Evolutionary conservation across 2,797 vertebrate genomes (phyloP).

Genomic region (Bradypus variegatus): DNA sequence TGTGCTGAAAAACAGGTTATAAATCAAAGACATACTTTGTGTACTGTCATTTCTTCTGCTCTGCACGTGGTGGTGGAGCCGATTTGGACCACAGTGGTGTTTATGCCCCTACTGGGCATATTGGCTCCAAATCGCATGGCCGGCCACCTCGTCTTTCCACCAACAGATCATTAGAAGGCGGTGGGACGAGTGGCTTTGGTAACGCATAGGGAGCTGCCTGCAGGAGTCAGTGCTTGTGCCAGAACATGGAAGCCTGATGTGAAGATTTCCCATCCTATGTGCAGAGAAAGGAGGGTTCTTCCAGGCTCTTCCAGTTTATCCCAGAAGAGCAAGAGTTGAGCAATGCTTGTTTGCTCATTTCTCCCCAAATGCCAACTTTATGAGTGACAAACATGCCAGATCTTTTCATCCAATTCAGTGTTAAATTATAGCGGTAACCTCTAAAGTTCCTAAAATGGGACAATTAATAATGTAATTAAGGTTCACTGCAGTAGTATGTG

Average conservation of each 20-base stretch:
- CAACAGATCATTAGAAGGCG: background rate
- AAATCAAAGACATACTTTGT: too few relatives aligned
- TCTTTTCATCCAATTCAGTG: background rate
- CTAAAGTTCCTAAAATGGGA: background rate
- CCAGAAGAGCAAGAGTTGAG: too few relatives aligned
- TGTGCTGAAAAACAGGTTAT: too few relatives aligned
- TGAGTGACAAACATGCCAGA: background rate
- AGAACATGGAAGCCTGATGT: fast-evolving
- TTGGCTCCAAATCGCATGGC: fast-evolving
- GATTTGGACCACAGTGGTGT: background rate
- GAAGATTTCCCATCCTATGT: background rate
- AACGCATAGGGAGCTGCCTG: fast-evolving
- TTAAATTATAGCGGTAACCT: background rate
- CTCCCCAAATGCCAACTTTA: background rate
- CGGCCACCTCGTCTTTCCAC: background rate
- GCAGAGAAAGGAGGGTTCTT: too few relatives aligned
- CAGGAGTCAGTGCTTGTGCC: fast-evolving
- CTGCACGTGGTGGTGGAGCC: too few relatives aligned
- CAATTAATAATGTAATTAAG: background rate
- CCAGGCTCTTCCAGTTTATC: background rate
- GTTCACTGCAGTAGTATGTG: too few relatives aligned
- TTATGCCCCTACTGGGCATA: background rate
- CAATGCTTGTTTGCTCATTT: background rate
- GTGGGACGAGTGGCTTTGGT: background rate
- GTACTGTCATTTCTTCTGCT: background rate